Percentiles rank a stretch among this genome's conserved stretches.
Evolutionary conservation across 2,888 invertebrate species (phyloP).

Genomic region (Muschampia plurimacula): DNA sequence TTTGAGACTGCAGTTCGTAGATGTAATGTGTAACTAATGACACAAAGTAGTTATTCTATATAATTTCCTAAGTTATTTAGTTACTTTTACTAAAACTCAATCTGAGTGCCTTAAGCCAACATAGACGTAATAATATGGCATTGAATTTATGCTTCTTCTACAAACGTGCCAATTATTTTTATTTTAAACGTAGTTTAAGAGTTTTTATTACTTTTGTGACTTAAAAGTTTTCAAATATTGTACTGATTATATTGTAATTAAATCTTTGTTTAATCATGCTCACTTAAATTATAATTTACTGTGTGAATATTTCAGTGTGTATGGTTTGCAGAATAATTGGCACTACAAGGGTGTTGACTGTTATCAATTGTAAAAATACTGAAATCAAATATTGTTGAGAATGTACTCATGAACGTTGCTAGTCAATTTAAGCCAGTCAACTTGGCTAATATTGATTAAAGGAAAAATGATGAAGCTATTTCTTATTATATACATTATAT

Average conservation of each 20-base stretch:
- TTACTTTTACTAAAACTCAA: constrained; percentile 7
- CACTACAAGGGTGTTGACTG: constrained; percentile 2
- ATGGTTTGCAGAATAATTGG: background rate
- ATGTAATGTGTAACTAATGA: constrained; percentile 19
- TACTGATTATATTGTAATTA: constrained; percentile 29
- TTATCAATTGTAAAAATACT: constrained; percentile 6
- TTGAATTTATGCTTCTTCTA: constrained; percentile 23
- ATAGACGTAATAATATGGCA: background rate
- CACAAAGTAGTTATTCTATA: constrained; percentile 6
- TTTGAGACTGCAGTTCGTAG: constrained; percentile 34
- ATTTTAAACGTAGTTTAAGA: constrained; percentile 22
- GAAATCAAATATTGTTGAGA: constrained; percentile 24
- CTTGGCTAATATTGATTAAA: constrained; percentile 14
- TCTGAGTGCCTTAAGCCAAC: constrained; percentile 21
- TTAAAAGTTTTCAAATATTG: constrained; percentile 20
- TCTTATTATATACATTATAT: background rate
- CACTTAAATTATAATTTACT: background rate
- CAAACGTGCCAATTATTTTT: constrained; percentile 41
- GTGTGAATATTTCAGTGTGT: background rate
- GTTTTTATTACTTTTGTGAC: constrained; percentile 31
- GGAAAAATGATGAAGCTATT: background rate
- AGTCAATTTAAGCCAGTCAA: constrained; percentile 40
- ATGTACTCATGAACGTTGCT: constrained; percentile 40
- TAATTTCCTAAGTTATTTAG: constrained; percentile 13
- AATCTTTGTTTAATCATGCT: background rate